Evolutionary conservation across 2,113 vertebrate species (phyloP), one percentile per base, ranked within the genome.

Genomic region (Cnemophilus loriae): DNA sequence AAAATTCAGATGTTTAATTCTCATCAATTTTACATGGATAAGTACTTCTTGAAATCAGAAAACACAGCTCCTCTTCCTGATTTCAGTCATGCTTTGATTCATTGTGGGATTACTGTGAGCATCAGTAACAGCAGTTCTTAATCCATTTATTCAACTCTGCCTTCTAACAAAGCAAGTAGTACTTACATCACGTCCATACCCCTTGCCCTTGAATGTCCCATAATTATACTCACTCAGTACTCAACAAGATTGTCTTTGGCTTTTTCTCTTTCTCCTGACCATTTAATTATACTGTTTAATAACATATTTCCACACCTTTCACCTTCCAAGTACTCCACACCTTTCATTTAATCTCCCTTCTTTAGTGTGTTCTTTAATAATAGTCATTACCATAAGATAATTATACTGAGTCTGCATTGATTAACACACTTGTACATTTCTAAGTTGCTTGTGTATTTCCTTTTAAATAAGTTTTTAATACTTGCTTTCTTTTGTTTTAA

Each of bases 1-100:
- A 73, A 92, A 88, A 90, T 69, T 94, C 41, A 69, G 26, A 32
- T 83, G 18, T 73, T 94, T 94, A 90, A 90, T 86, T 77, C 75
- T 92, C 55, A 86, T 88, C 32, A 92, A 42, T 84, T 89, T 93
- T 89, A 60, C 64, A 79, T 73, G 23, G 13, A 68, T 47, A 82
- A 74, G 60, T 94, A 59, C 69, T 82, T 57, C 2, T 35, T 52
- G 37, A 87, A 82, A 84, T 76, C 32, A 64, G 55, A 89, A 89
- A 82, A 79, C 19, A 35, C 6, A 42, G 3, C 9, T 2, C 0
- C 2, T 89, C 7, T 84, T 92, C 41, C 52, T 71, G 22, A 50
- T 78, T 91, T 91, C 35, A 84, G 23, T 55, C 30, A 39, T 68
- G 19, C 33, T 91, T 84, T 84, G 56, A 70, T 57, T 70, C 39